A percentile compares a stretch with the other conserved stretches of the same genome.
Conservation (phyloP, 2,888 invertebrate species). For the Drosophila setosimentum region DNA sequence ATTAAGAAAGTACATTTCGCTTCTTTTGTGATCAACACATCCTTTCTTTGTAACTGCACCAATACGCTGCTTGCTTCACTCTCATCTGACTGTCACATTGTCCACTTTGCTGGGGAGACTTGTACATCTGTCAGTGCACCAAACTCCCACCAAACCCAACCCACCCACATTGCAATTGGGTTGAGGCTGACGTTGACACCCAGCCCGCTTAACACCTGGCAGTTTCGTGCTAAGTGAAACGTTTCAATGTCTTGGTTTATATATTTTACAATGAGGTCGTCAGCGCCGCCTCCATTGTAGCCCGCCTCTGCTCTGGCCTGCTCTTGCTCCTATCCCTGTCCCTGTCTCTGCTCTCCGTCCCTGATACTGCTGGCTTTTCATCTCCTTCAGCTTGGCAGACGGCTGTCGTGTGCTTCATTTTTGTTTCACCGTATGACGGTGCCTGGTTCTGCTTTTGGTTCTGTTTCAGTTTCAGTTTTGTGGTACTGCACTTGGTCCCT, state of each 20-base stretch:
- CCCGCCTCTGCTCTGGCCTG: neutral
- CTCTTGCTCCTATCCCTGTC: neutral
- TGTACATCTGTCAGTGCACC: constrained; percentile 53
- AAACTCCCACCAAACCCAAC: neutral
- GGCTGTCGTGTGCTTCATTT: constrained; percentile 52
- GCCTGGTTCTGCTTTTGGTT: constrained; percentile 31
- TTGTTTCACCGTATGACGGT: constrained; percentile 20
- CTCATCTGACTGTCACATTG: constrained; percentile 58
- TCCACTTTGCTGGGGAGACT: constrained; percentile 60
- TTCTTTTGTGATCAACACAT: constrained; percentile 33
- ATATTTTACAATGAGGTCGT: constrained; percentile 78
- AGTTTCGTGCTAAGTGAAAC: constrained; percentile 72
- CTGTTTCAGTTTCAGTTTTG: constrained; percentile 4
- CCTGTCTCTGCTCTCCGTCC: no score
- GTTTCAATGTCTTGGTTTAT: constrained; percentile 78
- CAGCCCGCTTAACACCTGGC: constrained; percentile 65
- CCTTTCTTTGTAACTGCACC: constrained; percentile 36
- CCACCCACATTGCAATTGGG: constrained; percentile 18
- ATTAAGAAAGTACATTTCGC: constrained; percentile 23
- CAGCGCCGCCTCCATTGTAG: constrained; percentile 44
- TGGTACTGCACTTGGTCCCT: constrained; percentile 27
- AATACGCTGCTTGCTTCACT: constrained; percentile 35
- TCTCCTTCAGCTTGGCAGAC: constrained; percentile 22
- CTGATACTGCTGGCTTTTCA: constrained; percentile 6
- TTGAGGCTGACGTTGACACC: neutral